A percentile compares a stretch with the other conserved stretches of the same genome.
Evolutionary conservation across 1,140 invertebrate species (phyloP).

Genomic region (Venustaconcha ellipsiformis): DNA sequence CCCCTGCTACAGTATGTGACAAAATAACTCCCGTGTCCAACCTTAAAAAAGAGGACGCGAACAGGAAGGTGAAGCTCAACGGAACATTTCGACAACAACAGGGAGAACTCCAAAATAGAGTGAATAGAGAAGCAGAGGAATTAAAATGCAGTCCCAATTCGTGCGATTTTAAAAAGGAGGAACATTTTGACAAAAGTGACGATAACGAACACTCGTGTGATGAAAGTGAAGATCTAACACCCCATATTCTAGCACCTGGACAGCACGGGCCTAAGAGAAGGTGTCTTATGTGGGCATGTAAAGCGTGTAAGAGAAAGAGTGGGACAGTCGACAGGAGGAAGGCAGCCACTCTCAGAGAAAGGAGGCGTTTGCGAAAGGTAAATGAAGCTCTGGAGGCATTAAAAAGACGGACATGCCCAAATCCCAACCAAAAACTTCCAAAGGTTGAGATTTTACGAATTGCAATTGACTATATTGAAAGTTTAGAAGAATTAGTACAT

Average conservation of each 20-base stretch:
- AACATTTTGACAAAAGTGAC: slow-evolving; percentile 36
- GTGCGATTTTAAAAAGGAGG: slow-evolving; percentile 35
- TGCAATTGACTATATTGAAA: slow-evolving; percentile 98
- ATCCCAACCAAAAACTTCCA: slow-evolving; percentile 93
- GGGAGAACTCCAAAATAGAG: slow-evolving; percentile 1
- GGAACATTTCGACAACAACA: not conserved
- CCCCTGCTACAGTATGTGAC: not conserved
- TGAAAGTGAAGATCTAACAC: slow-evolving; percentile 60
- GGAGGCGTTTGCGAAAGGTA: slow-evolving; percentile 92
- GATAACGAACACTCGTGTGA: slow-evolving; percentile 40
- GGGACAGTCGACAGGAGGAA: slow-evolving; percentile 94
- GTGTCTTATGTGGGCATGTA: slow-evolving; percentile 95
- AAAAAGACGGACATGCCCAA: slow-evolving; percentile 91
- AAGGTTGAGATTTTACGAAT: slow-evolving; percentile 97
- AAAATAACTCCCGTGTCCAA: slow-evolving; percentile 5
- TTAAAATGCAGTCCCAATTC: slow-evolving; percentile 27
- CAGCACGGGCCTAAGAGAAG: slow-evolving; percentile 72
- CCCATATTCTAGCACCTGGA: slow-evolving; percentile 69
- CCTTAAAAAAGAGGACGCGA: slow-evolving; percentile 14
- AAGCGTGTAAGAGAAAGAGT: slow-evolving; percentile 95
- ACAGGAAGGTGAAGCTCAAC: not conserved
- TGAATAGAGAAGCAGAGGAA: slow-evolving; percentile 25
- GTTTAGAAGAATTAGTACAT: slow-evolving; percentile 79
- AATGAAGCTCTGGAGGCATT: slow-evolving; percentile 98
- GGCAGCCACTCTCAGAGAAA: slow-evolving; percentile 94